Percentiles rank a stretch among this genome's conserved stretches.
Evolutionary conservation across 64 coral and sea anemone genomes (phyloP).

Genomic region (Cladopsammia gracilis): DNA sequence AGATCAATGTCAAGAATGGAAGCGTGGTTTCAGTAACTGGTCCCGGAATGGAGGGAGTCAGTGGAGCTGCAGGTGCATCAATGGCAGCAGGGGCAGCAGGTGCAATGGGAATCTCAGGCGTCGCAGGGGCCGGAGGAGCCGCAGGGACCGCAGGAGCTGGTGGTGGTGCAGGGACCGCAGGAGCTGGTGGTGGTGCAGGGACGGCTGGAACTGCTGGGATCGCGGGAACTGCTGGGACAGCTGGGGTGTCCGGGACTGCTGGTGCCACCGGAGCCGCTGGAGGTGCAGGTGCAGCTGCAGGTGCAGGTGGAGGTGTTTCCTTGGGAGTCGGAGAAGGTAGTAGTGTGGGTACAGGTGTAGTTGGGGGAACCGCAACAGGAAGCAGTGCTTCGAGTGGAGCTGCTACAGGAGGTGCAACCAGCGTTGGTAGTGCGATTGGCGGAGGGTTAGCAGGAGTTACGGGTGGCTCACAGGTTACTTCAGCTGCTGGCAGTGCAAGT

Average conservation of each 20-base stretch:
- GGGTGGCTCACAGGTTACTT: neutral
- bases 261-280: neutral
- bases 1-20: constrained; percentile 14
- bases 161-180: neutral
- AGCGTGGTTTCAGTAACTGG: neutral
- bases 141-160: neutral
- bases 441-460: neutral
- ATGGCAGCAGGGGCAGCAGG: neutral
- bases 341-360: constrained; percentile 2
- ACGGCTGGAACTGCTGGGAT: neutral
- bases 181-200: neutral
- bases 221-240: neutral
- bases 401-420: neutral
- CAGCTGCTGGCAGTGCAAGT: neutral
- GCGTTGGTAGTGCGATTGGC: constrained; percentile 4
- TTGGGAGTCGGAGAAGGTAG: neutral
- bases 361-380: neutral
- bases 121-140: neutral
- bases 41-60: neutral
- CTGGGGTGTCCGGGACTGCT: neutral
- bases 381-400: neutral
- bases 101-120: neutral
- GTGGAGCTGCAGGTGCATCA: neutral
- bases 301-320: neutral
- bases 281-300: no score